Conservation (phyloP, 1,140 invertebrate genomes). For the Heliconius congener region DNA sequence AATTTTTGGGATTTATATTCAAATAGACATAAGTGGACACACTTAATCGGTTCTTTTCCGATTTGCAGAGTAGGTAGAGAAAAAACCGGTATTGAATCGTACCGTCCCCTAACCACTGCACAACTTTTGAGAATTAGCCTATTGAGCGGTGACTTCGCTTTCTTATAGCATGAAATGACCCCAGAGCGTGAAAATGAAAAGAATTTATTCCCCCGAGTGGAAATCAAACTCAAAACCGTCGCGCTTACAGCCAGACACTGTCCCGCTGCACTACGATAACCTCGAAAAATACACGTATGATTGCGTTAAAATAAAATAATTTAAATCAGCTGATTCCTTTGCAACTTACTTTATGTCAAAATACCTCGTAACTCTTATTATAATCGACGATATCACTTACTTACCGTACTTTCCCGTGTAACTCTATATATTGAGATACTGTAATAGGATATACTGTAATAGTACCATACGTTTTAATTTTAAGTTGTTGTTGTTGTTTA, state of each 20-base stretch:
- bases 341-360: background rate
- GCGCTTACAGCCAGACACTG: background rate
- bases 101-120: too few species aligned
- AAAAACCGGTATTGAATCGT: too few species aligned
- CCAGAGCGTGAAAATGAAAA: background rate
- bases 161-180: too few species aligned
- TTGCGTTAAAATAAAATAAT: too few species aligned
- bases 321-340: background rate
- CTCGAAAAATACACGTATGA: background rate
- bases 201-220: background rate
- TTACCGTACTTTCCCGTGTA: background rate
- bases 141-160: too few species aligned
- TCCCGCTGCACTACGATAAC: background rate
- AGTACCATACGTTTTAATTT: background rate
- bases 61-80: too few species aligned
- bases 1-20: too few species aligned
- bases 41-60: too few species aligned
- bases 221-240: background rate
- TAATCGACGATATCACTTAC: slow-evolving; percentile 6
- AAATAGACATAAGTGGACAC: too few species aligned
- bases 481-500: background rate
- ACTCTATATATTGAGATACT: background rate
- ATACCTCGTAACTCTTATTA: slow-evolving; percentile 16
- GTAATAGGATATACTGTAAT: background rate
- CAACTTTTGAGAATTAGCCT: too few species aligned